A percentile compares a stretch with the other conserved stretches of the same genome.
phyloP scores from a whole-genome alignment of 2,113 vertebrate species.

The Vidua chalybeata region DNA sequence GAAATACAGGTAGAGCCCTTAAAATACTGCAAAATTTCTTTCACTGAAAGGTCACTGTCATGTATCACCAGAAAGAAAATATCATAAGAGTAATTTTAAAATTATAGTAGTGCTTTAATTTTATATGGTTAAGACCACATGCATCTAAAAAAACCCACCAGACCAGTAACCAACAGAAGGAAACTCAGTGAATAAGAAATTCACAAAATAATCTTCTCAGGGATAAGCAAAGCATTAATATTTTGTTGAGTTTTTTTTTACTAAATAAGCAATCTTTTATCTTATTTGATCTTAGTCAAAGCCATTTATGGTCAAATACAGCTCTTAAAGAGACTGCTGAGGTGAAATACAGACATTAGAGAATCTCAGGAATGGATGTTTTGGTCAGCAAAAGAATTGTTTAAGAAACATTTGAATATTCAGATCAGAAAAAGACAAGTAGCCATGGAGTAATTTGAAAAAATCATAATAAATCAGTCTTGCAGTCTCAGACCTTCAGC shows the following conservation, averaged over 20 bases:
- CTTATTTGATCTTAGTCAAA: background rate
- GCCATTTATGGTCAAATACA: background rate
- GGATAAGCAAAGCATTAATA: background rate
- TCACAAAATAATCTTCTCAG: background rate
- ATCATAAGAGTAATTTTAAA: background rate
- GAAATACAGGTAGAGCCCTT: background rate
- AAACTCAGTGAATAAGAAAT: background rate
- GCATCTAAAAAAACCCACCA: background rate
- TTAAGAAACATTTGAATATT: background rate
- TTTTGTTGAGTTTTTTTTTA: background rate
- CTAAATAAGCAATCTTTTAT: background rate
- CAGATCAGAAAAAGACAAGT: background rate
- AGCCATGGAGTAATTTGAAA: background rate
- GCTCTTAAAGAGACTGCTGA: background rate
- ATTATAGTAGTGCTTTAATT: background rate
- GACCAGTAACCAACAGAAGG: background rate
- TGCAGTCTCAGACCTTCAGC: background rate
- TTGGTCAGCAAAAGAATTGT: background rate
- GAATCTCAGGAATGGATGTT: background rate
- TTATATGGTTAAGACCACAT: background rate
- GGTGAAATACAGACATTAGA: background rate
- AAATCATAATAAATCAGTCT: background rate
- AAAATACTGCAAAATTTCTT: background rate
- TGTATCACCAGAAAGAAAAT: background rate
- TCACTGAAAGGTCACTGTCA: background rate